Base-by-base conservation (phyloP, 2,113 vertebrate genomes). In the Lichenostomus cassidix region DNA sequence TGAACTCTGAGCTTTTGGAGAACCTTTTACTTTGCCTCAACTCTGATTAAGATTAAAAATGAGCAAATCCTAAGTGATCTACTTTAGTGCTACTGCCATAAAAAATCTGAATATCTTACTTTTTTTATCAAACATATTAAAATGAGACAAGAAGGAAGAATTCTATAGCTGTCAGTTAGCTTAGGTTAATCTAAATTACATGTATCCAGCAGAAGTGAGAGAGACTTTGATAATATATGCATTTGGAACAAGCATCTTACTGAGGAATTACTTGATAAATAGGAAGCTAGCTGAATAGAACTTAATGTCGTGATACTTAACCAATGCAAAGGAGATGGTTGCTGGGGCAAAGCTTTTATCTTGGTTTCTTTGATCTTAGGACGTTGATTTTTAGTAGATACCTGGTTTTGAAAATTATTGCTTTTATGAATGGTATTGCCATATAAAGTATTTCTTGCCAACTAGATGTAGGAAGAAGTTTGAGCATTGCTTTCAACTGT, bases 291-390 rank as follows among this genome's bases (percentile, higher is more conserved):
- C 25, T 83, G 42, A 23, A 8, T 28, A 22, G 41, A 50, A 74
- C 22, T 52, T 80, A 23, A 28, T 76, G 42, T 77, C 4, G 4
- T 83, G 33, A 58, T 84, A 42, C 55, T 83, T 83, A 59, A 74
- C 35, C 29, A 33, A 10, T 70, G 60, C 42, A 63, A 53, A 70
- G 27, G 73, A 87, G 16, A 31, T 49, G 35, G 47, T 69, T 80
- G 41, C 24, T 80, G 60, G 23, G 37, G n/a, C 17, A 74, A 24
- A 77, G n/a, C 87, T 96, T 94, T 91, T 79, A 81, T 96, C 80
- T 58, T 81, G 3, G 20, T 77, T 15, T 80, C 70, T 92, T 95
- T 94, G 41, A 81, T 94, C 63, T 77, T 62, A 56, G 41, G 18
- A 44, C 37, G 92, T 83, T 37, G 50, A 74, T 77, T 90, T 83